A percentile compares a stretch with the other conserved stretches of the same genome.
Conservation (phyloP, 2,888 invertebrate genomes). For the Drosophila kambysellisi region DNA sequence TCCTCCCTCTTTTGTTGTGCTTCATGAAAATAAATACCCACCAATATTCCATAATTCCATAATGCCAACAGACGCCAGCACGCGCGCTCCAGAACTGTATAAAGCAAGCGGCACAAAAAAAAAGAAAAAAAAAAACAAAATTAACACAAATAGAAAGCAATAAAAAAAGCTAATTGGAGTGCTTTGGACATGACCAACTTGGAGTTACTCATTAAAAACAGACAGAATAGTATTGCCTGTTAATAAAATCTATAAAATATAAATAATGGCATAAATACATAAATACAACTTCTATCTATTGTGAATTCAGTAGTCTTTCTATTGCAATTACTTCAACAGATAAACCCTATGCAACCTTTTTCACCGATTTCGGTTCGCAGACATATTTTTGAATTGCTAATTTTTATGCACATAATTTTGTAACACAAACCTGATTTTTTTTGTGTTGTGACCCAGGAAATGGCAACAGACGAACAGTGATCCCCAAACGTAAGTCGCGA, state of each 20-base stretch:
- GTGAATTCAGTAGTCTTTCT: not conserved
- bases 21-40: slow-evolving; percentile 57
- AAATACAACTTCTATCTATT: too few species aligned
- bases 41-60: slow-evolving; percentile 33
- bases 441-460: not conserved
- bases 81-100: slow-evolving; percentile 52
- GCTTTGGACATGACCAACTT: not conserved
- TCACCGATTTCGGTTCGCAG: not conserved
- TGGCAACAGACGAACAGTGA: slow-evolving; percentile 1
- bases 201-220: slow-evolving; percentile 1
- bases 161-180: slow-evolving; percentile 1
- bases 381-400: slow-evolving; percentile 67
- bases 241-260: not conserved
- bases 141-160: slow-evolving; percentile 12
- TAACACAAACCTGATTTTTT: slow-evolving; percentile 33
- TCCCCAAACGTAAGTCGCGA: slow-evolving; percentile 27
- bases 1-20: slow-evolving; percentile 26
- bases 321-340: not conserved
- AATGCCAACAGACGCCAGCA: slow-evolving; percentile 55
- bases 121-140: slow-evolving; percentile 17
- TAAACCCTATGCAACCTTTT: not conserved
- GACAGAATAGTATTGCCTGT: too few species aligned
- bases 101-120: slow-evolving; percentile 15
- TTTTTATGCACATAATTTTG: slow-evolving; percentile 71
- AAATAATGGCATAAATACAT: not conserved